Conservation (phyloP, 1,140 invertebrate genomes). For the Zaprionus tsacasi region DNA sequence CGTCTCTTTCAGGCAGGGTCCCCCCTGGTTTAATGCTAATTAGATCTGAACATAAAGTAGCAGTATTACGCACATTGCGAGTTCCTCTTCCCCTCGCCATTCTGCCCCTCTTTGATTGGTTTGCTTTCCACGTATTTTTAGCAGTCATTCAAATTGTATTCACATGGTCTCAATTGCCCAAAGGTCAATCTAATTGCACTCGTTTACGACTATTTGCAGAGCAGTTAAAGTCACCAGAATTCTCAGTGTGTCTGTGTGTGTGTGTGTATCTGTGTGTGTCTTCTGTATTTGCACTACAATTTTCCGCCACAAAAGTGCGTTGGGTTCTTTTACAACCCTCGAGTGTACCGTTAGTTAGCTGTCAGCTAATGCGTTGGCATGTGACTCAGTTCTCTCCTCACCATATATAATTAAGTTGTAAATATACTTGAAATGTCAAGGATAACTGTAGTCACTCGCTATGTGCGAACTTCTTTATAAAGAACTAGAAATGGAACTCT, state of each 20-base stretch:
- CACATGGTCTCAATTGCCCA: constrained; percentile 31
- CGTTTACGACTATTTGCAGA: constrained; percentile 14
- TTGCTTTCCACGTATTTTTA: neutral
- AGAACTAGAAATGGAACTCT: no score
- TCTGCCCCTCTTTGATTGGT: neutral
- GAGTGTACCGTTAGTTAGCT: constrained; percentile 23
- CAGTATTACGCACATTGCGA: neutral
- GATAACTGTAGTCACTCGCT: neutral
- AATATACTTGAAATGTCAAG: neutral
- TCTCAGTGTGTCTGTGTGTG: neutral
- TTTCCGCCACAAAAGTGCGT: constrained; percentile 2
- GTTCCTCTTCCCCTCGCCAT: no score
- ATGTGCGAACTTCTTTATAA: neutral
- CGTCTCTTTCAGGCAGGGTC: neutral
- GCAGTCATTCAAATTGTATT: constrained; percentile 29
- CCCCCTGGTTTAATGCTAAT: constrained; percentile 7
- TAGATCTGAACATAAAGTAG: neutral
- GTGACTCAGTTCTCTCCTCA: neutral
- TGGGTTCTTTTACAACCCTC: constrained; percentile 6
- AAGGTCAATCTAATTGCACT: constrained; percentile 59
- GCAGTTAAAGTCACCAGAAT: constrained; percentile 1
- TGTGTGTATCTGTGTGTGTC: neutral
- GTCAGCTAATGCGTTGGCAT: neutral
- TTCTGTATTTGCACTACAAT: neutral
- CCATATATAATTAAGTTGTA: neutral